phyloP scores from a whole-genome alignment of 2,113 vertebrate genomes.

The Phaethornis superciliosus region DNA sequence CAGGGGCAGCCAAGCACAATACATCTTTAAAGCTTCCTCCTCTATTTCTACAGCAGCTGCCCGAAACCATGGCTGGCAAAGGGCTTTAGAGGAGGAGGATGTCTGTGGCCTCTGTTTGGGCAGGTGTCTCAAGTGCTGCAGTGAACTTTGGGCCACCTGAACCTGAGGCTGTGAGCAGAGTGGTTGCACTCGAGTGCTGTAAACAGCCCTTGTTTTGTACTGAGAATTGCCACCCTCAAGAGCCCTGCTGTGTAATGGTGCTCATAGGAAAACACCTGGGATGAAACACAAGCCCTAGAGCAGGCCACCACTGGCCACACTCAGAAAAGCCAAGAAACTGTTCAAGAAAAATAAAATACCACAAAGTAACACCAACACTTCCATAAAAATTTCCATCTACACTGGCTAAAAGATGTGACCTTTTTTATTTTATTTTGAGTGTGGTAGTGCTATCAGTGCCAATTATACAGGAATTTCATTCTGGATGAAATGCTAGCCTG shows the following conservation, averaged over 20 bases:
- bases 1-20: conserved; percentile 6
- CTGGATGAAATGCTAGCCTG: neutral
- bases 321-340: neutral
- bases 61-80: neutral
- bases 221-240: neutral
- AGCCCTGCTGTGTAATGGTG: neutral
- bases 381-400: neutral
- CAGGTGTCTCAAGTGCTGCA: neutral
- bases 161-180: neutral
- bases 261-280: neutral
- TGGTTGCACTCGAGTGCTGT: accelerated
- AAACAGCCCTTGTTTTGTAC: neutral
- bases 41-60: neutral
- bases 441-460: neutral
- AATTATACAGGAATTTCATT: neutral
- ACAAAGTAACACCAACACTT: neutral
- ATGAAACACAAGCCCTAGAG: neutral
- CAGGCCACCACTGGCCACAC: neutral
- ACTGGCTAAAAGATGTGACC: neutral
- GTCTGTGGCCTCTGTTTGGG: neutral
- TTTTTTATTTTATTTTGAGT: neutral
- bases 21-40: neutral
- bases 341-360: neutral
- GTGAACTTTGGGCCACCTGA: neutral
- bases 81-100: neutral